These are phyloP conservation scores for Disparrhopalites patrizii DNA, from an alignment of 2,888 invertebrate species.

Conservation along the genomic window DNA sequence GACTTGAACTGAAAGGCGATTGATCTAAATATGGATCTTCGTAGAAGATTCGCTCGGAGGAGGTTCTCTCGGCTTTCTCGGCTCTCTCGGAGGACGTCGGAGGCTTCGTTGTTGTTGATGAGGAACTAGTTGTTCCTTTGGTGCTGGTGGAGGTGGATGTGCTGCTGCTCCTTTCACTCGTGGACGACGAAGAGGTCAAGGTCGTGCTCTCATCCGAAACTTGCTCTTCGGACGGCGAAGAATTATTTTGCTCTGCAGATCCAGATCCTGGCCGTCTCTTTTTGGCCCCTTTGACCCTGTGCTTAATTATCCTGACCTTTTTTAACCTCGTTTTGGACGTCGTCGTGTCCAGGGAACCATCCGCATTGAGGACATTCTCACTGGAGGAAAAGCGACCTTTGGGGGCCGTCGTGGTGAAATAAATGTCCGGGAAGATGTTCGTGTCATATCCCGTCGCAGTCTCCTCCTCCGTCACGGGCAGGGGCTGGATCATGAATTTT, in stretches of 20 bases:
- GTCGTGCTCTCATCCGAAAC: conserved; percentile 6
- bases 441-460: conserved; percentile 44
- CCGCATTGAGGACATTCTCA: neutral
- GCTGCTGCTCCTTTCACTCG: neutral
- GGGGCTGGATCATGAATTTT: conserved; percentile 23
- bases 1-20: no score
- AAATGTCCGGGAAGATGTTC: conserved; percentile 47
- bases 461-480: neutral
- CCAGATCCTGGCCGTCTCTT: conserved; percentile 9
- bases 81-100: no score
- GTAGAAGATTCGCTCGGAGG: no score
- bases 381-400: conserved; percentile 29
- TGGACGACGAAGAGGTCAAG: conserved; percentile 1
- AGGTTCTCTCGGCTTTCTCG: no score
- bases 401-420: conserved; percentile 45
- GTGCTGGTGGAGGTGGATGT: neutral
- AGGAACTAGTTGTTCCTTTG: neutral
- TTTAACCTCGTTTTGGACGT: conserved; percentile 26
- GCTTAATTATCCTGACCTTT: conserved; percentile 28
- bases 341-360: neutral
- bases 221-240: conserved; percentile 6
- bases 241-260: conserved; percentile 22
- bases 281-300: neutral
- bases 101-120: neutral
- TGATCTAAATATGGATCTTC: no score